These are phyloP conservation scores for Catonia carolina DNA, from an alignment of 2,888 invertebrate species.

Conservation along the genomic window DNA sequence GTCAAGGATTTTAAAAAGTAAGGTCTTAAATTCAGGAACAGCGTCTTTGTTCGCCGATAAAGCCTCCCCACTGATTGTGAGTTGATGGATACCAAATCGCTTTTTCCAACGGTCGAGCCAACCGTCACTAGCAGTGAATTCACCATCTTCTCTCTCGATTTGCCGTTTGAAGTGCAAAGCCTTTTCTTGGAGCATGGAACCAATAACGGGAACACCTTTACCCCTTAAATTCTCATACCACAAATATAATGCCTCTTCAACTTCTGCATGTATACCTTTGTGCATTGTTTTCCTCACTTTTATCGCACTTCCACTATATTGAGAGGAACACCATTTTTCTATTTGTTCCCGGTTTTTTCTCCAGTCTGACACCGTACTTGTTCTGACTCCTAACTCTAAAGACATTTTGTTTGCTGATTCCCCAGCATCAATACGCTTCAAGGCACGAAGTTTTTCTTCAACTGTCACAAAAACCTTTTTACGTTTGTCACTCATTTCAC, in stretches of 20 bases:
- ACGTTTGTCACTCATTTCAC: slow-evolving; percentile 11
- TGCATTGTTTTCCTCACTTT: slow-evolving; percentile 7
- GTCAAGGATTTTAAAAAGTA: no score
- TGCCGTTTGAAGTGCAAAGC: slow-evolving; percentile 11
- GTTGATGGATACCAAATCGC: slow-evolving; percentile 24
- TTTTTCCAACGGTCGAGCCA: slow-evolving; percentile 19
- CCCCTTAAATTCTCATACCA: slow-evolving; percentile 13
- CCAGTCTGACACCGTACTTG: slow-evolving; percentile 5
- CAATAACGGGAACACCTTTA: slow-evolving; percentile 10
- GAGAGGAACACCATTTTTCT: slow-evolving; percentile 9
- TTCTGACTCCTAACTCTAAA: neutral
- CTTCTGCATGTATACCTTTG: slow-evolving; percentile 5
- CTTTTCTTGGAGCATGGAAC: slow-evolving; percentile 21
- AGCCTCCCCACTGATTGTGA: no score
- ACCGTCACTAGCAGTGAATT: slow-evolving; percentile 18
- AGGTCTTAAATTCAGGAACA: no score
- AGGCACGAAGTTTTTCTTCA: slow-evolving; percentile 6
- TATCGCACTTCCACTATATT: neutral
- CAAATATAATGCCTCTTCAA: slow-evolving; percentile 11
- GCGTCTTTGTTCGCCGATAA: no score
- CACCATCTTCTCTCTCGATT: slow-evolving; percentile 5
- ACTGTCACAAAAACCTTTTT: slow-evolving; percentile 7
- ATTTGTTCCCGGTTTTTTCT: slow-evolving; percentile 7
- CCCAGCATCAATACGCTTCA: neutral
- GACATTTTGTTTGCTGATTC: slow-evolving; percentile 10